Evolutionary conservation across 2,113 vertebrate species (phyloP).

Genomic region (Neodontobutis hainanensis): DNA sequence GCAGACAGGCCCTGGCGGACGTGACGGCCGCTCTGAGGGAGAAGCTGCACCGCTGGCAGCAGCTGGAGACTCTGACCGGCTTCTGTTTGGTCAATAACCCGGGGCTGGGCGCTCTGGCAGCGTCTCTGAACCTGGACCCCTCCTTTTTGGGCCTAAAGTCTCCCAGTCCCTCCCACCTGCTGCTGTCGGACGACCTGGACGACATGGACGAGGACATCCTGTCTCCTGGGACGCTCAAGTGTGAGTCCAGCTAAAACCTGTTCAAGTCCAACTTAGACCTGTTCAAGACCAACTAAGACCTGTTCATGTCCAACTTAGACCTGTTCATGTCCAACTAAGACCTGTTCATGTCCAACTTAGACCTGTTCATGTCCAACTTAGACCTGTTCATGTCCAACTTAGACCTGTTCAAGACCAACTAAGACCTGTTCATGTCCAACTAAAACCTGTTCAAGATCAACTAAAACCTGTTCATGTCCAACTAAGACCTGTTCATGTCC

Average conservation of each 20-base stretch:
- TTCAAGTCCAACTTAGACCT: no score
- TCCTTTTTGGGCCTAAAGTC: constrained; percentile 84
- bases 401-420: no score
- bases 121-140: constrained; percentile 90
- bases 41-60: constrained; percentile 93
- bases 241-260: constrained; percentile 71
- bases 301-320: no score
- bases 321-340: no score
- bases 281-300: no score
- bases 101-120: constrained; percentile 84
- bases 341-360: no score
- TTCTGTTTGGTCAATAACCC: constrained; percentile 92
- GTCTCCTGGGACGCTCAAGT: constrained; percentile 89
- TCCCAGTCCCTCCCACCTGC: constrained; percentile 84
- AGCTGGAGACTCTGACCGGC: constrained; percentile 89
- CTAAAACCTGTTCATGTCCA: no score
- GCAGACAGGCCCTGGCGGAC: constrained; percentile 90
- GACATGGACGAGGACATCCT: constrained; percentile 95
- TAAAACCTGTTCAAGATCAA: no score
- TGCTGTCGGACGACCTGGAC: constrained; percentile 93
- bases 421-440: no score
- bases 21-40: constrained; percentile 90
- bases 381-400: no score
- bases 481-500: no score
- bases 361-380: no score